Base-by-base conservation (phyloP, 2,888 invertebrate genomes). In the Prosopocoilus inquinatus region DNA sequence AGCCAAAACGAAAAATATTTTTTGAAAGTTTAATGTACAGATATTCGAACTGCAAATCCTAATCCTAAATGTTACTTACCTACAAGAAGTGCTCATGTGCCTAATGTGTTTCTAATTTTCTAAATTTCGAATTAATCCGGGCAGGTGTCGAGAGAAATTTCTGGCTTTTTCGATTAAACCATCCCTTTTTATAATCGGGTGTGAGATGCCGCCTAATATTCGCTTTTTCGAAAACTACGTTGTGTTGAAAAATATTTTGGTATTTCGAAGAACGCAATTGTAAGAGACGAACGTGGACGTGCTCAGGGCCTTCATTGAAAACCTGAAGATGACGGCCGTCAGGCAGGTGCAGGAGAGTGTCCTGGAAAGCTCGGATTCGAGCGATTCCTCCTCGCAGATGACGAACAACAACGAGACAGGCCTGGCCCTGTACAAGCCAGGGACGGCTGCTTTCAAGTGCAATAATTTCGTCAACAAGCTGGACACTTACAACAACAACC, bases 401-500 rank as follows among this genome's bases (percentile, higher is more conserved):
- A 64, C 65, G 49, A 64, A 64, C 48, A 69, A 69, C 61, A 67
- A 71, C 56, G 68, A 69, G 48, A 61, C 63, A 41, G 64, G 65
- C 53, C 16, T 56, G 15, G 47, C 47, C 9, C 13, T 57, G 13
- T 57, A 57, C 13, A 57, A 57, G 38, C 32, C 55, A 1, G 46
- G n/a, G 33, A 28, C 20, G 20, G 46, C 51, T 3, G 57, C 71
- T 11, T 68, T 76, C 51, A 77, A 77, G 60, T 76, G 75, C 58
- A 74, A 73, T 62, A 73, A 75, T 64, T 72, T 77, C 61, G 75
- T 76, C 44, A 77, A 76, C 56, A 78, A 78, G 63, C 65, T 78
- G 54, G 78, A 78, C 63, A 70, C 72, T 55, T 78, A 78, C 60
- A 78, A 78, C 59, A 77, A 77, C 60, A 77, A 77, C 60, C 78